phyloP scores from a whole-genome alignment of 1,140 invertebrate genomes.

The Brachionus calyciflorus region DNA sequence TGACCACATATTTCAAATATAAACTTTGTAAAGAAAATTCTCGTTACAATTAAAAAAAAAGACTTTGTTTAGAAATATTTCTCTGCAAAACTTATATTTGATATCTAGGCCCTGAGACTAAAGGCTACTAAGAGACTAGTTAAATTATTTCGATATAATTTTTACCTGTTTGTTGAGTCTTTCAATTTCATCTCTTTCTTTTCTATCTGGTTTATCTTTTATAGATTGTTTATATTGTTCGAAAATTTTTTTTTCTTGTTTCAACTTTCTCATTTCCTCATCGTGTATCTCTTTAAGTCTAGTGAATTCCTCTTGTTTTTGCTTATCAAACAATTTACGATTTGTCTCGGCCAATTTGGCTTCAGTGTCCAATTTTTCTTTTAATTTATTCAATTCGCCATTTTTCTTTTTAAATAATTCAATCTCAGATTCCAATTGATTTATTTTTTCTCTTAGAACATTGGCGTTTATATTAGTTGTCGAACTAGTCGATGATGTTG shows the following conservation, averaged over 20 bases:
- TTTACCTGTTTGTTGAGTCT: slow-evolving; percentile 54
- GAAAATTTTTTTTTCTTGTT: slow-evolving; percentile 59
- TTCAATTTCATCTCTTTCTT: slow-evolving; percentile 60
- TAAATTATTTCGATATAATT: neutral
- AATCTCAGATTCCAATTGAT: slow-evolving; percentile 58
- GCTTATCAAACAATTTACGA: slow-evolving; percentile 55
- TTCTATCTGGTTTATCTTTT: slow-evolving; percentile 55
- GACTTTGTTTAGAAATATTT: too few relatives aligned
- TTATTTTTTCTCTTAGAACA: slow-evolving; percentile 56
- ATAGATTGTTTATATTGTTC: slow-evolving; percentile 58
- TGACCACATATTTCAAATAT: too few relatives aligned
- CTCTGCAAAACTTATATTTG: too few relatives aligned
- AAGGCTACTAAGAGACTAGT: neutral
- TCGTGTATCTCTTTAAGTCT: slow-evolving; percentile 57
- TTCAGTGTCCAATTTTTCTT: slow-evolving; percentile 58
- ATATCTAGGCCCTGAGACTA: too few relatives aligned
- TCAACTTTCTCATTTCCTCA: slow-evolving; percentile 60
- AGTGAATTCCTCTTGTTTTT: slow-evolving; percentile 56
- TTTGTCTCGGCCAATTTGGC: slow-evolving; percentile 5
- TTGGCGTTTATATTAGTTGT: slow-evolving; percentile 55
- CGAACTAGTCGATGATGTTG: too few relatives aligned
- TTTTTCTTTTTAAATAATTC: slow-evolving; percentile 58
- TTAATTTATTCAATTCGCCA: slow-evolving; percentile 53
- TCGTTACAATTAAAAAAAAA: too few relatives aligned
- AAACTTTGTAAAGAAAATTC: too few relatives aligned